Evolutionary conservation across 2,888 invertebrate genomes (phyloP), one percentile per base, ranked within the genome.

Genomic region (Plebejus melissa): DNA sequence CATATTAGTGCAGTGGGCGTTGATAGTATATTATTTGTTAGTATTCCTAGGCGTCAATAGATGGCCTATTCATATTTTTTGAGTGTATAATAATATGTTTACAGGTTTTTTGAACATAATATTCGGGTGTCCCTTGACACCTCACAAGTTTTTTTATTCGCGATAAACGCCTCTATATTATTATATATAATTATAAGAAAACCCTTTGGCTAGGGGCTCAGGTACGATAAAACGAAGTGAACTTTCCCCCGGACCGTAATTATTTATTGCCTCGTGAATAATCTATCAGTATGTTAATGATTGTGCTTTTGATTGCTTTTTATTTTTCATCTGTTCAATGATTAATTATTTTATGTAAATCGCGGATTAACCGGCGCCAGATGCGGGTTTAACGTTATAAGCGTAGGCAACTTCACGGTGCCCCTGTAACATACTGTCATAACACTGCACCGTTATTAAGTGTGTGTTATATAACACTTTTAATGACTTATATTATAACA

Each of bases 231-330:
- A 65, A 65, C 65, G 65, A 32, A 32, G 32, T 13, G 65, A 65
- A 74, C 60, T 50, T 28, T 46, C 58, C n/a, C 46, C 60, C 36
- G 38, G 74, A 74, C 7, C 38, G 74, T 74, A 74, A 74, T 74
- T 74, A 74, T 74, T 74, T 74, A 69, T 74, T 32, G 65, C 41
- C 32, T 74, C 60, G 74, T 74, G 74, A 74, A 74, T 74, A 74
- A 69, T 74, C 69, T 74, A 74, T 74, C 69, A 74, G 65, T 74
- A 74, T 74, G 74, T 74, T 74, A 74, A 74, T 74, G 50, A 69
- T 74, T 74, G 69, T 36, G 50, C 74, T 69, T 74, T 74, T 74
- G 69, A 74, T 74, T 69, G 69, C 50, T 69, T 72, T 72, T 71
- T 60, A 60, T 74, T 74, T 74, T 74, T 65, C 69, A 36, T 69